Percentiles rank a stretch among this genome's conserved stretches.
Conservation (phyloP, 2,888 invertebrate species). For the Lycocerus yunnanus region DNA sequence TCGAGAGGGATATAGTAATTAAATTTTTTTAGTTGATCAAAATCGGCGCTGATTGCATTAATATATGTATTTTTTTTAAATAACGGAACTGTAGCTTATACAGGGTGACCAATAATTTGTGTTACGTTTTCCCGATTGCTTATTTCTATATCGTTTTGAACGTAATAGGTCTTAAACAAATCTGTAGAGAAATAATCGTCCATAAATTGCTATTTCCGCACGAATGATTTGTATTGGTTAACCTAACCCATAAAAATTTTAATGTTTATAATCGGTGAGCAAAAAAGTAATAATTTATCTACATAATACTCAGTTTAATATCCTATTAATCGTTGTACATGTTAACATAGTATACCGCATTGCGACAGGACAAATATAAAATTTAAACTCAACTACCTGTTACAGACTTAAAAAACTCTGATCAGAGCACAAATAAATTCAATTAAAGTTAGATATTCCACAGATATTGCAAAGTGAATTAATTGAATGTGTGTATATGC, state of each 20-base stretch:
- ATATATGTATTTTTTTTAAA: neutral
- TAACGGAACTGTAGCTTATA: neutral
- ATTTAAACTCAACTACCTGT: constrained; percentile 37
- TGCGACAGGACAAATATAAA: constrained; percentile 47
- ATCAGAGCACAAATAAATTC: constrained; percentile 45
- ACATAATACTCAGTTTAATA: constrained; percentile 48
- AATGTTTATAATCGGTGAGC: neutral
- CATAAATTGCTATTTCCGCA: neutral
- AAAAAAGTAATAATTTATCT: constrained; percentile 34
- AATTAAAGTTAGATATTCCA: constrained; percentile 46
- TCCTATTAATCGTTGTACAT: constrained; percentile 48
- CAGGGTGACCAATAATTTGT: neutral
- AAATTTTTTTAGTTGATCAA: neutral
- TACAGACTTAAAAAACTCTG: constrained; percentile 31
- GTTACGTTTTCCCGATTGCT: neutral
- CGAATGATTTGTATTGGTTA: neutral
- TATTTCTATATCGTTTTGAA: neutral
- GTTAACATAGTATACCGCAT: constrained; percentile 19
- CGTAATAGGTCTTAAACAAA: neutral
- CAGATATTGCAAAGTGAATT: constrained; percentile 43
- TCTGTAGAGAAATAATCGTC: neutral
- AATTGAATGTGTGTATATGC: constrained; percentile 35
- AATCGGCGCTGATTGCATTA: neutral
- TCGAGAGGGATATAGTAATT: neutral
- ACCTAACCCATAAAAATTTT: neutral